Base-by-base conservation (phyloP, 30 jellyfish, hydroid and myxozoan genomes). In the Rhopilema esculentum region DNA sequence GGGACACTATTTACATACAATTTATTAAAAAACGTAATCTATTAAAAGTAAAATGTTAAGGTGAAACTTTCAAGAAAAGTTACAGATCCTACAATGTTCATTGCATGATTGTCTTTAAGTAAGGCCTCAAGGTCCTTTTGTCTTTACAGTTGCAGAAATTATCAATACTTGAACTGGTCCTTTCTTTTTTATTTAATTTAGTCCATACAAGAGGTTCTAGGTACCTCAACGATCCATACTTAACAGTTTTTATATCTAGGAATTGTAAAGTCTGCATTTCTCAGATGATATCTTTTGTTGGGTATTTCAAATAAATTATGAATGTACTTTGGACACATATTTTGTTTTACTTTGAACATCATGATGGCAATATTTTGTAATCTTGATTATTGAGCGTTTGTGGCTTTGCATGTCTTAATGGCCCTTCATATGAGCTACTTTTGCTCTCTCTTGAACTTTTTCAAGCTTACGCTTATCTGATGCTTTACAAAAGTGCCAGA, bases 401-500 rank as follows among this genome's bases (percentile, higher is more conserved):
- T 30, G 63, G 69, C 32, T 30, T 27, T 19, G 70, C 32, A 9
- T 67, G 32, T 64, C 51, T 72, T 19, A 61, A 23, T 33, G 28
- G 90, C 40, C 15, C 21, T 12, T 22, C 49, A n/a, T 64, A 80
- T 22, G 27, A 19, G 63, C 83, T 61, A 2, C 63, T 30, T 25
- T 64, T 80, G 88, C 78, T 64, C 66, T 64, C 63, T 31, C 90
- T 62, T 63, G 83, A 25, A 80, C 82, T 80, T 82, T 64, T 70
- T 70, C 81, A 6, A 70, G 81, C 62, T 70, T 4, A 70, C 62
- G 81, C 19, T 66, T 66, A 66, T 66, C 77, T 66, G 77, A 66
- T 66, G 77, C 77, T 26, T 70, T 22, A 33, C 33, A 73, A 16
- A 30, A 73, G n/a, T 27, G 72, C 85, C 85, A 73, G 29, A 79